These are phyloP conservation scores for Electrophaes corylata DNA, from an alignment of 2,888 invertebrate genomes.

Conservation along the genomic window DNA sequence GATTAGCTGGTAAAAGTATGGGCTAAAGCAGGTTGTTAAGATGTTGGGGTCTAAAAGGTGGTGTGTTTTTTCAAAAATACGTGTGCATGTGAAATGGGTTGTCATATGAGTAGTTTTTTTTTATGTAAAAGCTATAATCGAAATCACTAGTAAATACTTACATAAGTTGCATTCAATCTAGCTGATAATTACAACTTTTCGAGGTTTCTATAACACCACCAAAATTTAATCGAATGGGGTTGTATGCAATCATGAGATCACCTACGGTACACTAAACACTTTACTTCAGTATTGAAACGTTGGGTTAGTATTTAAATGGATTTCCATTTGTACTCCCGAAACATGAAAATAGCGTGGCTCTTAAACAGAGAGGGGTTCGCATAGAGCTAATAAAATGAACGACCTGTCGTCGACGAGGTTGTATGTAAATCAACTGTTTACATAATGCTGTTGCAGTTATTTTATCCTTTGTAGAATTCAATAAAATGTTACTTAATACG, in stretches of 20 bases:
- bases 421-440: constrained; percentile 50
- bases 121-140: too few relatives aligned
- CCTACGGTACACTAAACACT: constrained; percentile 43
- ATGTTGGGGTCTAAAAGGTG: too few relatives aligned
- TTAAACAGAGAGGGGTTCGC: constrained; percentile 72
- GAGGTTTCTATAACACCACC: background rate
- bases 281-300: constrained; percentile 78
- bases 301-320: constrained; percentile 83
- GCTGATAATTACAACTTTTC: background rate
- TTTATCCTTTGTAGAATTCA: background rate
- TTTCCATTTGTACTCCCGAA: constrained; percentile 82
- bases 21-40: too few relatives aligned
- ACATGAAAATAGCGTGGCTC: constrained; percentile 85
- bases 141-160: background rate
- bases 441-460: constrained; percentile 12
- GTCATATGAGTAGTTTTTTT: too few relatives aligned
- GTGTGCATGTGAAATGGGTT: too few relatives aligned
- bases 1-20: too few relatives aligned
- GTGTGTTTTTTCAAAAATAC: too few relatives aligned
- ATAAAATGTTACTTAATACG: background rate
- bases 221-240: constrained; percentile 12
- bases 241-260: constrained; percentile 15
- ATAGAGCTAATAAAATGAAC: constrained; percentile 67
- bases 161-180: background rate
- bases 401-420: constrained; percentile 51